A percentile compares a stretch with the other conserved stretches of the same genome.
Conservation (phyloP, 2,113 vertebrate species). For the Phylloscopus whistleri region DNA sequence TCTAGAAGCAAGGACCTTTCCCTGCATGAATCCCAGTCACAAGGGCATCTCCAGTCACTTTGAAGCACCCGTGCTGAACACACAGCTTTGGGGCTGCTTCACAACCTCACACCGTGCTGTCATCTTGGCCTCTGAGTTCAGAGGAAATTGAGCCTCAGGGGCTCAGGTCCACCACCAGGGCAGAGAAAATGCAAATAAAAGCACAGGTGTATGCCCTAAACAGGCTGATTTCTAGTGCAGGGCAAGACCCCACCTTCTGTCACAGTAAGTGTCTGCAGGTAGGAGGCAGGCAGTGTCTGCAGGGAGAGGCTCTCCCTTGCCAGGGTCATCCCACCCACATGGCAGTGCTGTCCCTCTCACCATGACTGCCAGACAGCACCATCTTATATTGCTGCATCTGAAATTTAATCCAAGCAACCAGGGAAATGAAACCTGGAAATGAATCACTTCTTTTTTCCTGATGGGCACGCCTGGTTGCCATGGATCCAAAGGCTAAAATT, state of each 20-base stretch:
- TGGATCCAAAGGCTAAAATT: slow-evolving; percentile 29
- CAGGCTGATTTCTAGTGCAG: not conserved
- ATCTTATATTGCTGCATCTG: not conserved
- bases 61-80: not conserved
- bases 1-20: not conserved
- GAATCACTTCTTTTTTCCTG: slow-evolving; percentile 30
- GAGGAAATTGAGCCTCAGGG: not conserved
- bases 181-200: not conserved
- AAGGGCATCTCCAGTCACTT: not conserved
- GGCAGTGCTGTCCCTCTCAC: not conserved
- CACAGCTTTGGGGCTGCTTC: not conserved
- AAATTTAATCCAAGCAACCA: not conserved
- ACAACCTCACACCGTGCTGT: not conserved
- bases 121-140: not conserved
- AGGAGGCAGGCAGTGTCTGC: not conserved
- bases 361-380: not conserved
- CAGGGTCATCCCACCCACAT: not conserved
- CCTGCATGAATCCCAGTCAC: not conserved
- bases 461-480: not conserved
- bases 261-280: not conserved
- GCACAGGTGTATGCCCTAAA: not conserved
- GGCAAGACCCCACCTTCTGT: not conserved
- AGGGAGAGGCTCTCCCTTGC: not conserved
- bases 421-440: slow-evolving; percentile 49
- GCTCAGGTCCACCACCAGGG: not conserved